Conservation (phyloP, 1,140 invertebrate genomes). For the Augochlora pura region DNA sequence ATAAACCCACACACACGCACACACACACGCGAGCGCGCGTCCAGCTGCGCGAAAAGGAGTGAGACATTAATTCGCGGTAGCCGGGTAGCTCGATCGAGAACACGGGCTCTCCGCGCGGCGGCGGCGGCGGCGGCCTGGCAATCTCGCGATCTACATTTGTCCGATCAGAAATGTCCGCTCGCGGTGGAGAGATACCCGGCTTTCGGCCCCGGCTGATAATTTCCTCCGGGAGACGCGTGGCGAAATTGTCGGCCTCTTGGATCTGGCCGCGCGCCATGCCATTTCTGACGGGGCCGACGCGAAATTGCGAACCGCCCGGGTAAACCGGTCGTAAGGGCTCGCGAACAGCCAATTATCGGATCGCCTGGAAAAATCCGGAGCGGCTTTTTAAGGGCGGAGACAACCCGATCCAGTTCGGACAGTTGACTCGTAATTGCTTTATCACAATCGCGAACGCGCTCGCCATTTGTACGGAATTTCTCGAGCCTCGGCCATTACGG, state of each 20-base stretch:
- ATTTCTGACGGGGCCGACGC: not conserved
- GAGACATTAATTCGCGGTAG: conserved; percentile 32
- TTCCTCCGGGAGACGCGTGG: conserved; percentile 33
- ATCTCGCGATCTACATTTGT: conserved; percentile 38
- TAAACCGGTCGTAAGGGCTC: conserved; percentile 9
- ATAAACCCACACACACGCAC: no score
- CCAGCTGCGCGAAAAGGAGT: not conserved
- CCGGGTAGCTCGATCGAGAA: conserved; percentile 3
- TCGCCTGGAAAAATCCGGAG: not conserved
- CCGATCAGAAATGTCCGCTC: conserved; percentile 16
- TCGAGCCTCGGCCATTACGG: no score
- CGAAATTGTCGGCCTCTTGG: conserved; percentile 14
- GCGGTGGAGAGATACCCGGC: not conserved
- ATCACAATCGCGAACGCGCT: no score
- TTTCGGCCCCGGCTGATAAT: conserved; percentile 30
- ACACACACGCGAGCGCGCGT: no score
- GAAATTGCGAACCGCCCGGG: conserved; percentile 20
- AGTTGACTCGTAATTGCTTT: no score
- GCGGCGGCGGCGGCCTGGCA: not conserved
- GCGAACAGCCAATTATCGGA: conserved; percentile 26
- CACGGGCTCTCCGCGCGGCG: no score
- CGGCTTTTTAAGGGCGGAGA: no score
- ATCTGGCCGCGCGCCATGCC: not conserved
- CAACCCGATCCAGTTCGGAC: no score
- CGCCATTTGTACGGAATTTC: no score